A percentile compares a stretch with the other conserved stretches of the same genome.
phyloP scores from a whole-genome alignment of 2,888 invertebrate species.

The Tinea semifulvella region DNA sequence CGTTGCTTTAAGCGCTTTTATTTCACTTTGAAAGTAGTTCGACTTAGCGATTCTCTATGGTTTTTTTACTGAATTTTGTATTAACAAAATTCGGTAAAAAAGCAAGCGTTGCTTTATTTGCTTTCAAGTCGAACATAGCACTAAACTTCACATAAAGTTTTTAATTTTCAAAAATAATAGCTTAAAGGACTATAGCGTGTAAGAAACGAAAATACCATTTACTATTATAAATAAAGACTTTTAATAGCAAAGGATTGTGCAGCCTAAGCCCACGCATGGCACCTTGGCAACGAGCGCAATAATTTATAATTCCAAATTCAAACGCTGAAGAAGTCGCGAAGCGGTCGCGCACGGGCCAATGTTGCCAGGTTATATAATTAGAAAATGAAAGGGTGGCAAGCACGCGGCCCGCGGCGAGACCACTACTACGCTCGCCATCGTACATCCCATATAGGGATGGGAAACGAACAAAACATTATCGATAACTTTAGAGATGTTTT shows the following conservation, averaged over 20 bases:
- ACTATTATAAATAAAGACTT: too few species aligned
- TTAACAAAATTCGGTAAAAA: too few species aligned
- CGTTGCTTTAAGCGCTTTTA: too few species aligned
- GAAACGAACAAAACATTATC: slow-evolving; percentile 25
- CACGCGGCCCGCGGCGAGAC: slow-evolving; percentile 54
- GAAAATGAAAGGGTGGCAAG: slow-evolving; percentile 64
- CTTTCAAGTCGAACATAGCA: too few species aligned
- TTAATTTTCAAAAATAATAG: too few species aligned
- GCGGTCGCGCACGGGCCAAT: slow-evolving; percentile 59
- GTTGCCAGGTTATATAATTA: slow-evolving; percentile 58
- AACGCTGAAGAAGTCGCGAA: slow-evolving; percentile 49
- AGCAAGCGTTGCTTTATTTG: too few species aligned
- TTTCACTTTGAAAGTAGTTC: too few species aligned
- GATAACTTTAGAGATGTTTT: slow-evolving; percentile 21
- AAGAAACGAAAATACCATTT: too few species aligned
- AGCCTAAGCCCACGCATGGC: not conserved
- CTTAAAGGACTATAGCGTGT: too few species aligned
- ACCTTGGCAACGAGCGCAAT: not conserved
- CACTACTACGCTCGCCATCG: slow-evolving; percentile 62
- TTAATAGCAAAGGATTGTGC: not conserved
- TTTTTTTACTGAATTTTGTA: too few species aligned
- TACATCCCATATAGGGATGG: slow-evolving; percentile 21
- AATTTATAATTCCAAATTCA: slow-evolving; percentile 44
- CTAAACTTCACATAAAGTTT: too few species aligned
- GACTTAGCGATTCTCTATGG: too few species aligned